Percentiles rank a stretch among this genome's conserved stretches.
These are phyloP conservation scores for Nemapogon koenigi DNA, from an alignment of 2,888 invertebrate genomes.

Conservation along the genomic window DNA sequence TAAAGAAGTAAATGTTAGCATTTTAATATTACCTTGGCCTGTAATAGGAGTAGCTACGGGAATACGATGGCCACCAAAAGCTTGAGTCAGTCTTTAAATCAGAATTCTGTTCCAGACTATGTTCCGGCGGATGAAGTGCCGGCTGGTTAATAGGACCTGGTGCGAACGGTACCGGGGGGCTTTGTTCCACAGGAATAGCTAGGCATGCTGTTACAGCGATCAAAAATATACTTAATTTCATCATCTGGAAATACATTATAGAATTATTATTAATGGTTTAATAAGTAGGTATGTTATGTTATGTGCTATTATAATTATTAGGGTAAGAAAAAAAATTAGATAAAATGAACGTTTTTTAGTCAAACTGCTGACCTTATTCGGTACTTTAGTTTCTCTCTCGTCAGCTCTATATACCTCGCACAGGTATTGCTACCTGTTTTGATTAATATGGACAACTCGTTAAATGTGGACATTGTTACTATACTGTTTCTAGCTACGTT, in stretches of 20 bases:
- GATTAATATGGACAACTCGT: too few relatives aligned
- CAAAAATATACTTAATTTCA: constrained; percentile 10
- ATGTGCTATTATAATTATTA: too few relatives aligned
- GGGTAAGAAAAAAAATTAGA: too few relatives aligned
- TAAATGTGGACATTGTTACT: too few relatives aligned
- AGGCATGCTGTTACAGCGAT: constrained; percentile 11
- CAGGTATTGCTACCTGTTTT: too few relatives aligned
- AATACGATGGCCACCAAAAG: constrained; percentile 17
- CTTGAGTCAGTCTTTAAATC: constrained; percentile 21
- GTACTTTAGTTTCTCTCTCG: too few relatives aligned
- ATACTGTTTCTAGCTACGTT: too few relatives aligned
- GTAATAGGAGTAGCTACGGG: constrained; percentile 14
- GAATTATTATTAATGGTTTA: background rate
- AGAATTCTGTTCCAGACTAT: constrained; percentile 11
- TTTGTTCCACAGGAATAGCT: constrained; percentile 12
- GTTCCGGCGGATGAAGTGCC: background rate
- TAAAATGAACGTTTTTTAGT: too few relatives aligned
- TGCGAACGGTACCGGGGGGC: background rate
- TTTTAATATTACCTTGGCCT: constrained; percentile 15
- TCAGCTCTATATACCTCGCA: too few relatives aligned
- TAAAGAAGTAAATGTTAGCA: too few relatives aligned
- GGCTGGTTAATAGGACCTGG: background rate
- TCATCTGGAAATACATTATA: constrained; percentile 9
- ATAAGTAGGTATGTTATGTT: too few relatives aligned
- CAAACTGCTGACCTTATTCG: too few relatives aligned